Evolutionary conservation across 1,140 invertebrate genomes (phyloP), one percentile per base, ranked within the genome.

Genomic region (Scaptomyza pallida): DNA sequence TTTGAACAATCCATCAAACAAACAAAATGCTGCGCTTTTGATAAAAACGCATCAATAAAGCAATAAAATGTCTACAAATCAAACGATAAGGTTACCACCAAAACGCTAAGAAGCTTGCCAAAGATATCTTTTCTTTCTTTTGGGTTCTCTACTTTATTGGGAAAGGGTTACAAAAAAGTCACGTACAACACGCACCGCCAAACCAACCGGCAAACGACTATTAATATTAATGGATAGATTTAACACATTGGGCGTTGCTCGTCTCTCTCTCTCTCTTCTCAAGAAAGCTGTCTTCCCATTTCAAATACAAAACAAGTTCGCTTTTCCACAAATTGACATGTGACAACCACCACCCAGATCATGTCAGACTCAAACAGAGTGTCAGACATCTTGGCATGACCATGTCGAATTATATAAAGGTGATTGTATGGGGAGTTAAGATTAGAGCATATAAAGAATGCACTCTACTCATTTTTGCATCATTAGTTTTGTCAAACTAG

Each of bases 51-150:
- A 89, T 89, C 86, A 89, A 89, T 89, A 89, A 86, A 89, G 86
- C 75, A 89, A 89, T 89, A 89, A 89, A 89, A 79, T 76, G 81
- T 82, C 77, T 89, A 74, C 86, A 89, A 89, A 86, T 89, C 85
- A 85, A 85, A 77, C 77, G 82, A 85, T 85, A 85, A 85, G 82
- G 57, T 50, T 51, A 57, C 26, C 57, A 65, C 50, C 48, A n/a
- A n/a, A n/a, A 15, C 10, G 15, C 17, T 17, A 16, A 50, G 35
- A 61, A 59, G 67, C 80, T 79, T 26, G 77, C 44, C 76, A 78
- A 78, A 78, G 75, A 78, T 61, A 72, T 21, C 59, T 47, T n/a
- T n/a, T n/a, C n/a, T n/a, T n/a, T n/a, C n/a, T n/a, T n/a, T 33
- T 37, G 12, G 10, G 10, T 37, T 37, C n/a, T 30, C 5, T 30